These are phyloP conservation scores for Sciaenops ocellatus DNA, from an alignment of 2,797 vertebrate species.

Conservation along the genomic window DNA sequence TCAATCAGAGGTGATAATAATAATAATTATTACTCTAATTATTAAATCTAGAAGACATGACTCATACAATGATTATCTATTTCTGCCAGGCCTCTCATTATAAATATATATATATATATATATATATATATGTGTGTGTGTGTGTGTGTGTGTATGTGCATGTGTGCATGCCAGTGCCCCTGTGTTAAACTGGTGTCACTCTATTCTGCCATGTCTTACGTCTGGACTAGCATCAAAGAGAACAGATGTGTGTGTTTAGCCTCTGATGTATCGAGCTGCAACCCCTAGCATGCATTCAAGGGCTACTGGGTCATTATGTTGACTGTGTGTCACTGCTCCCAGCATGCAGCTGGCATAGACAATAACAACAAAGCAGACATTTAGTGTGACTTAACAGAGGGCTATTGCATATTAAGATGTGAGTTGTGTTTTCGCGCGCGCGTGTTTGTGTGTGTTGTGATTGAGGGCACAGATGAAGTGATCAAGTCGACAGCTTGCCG, in stretches of 20 bases:
- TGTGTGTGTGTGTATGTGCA: conserved; percentile 21
- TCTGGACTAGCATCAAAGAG: conserved; percentile 47
- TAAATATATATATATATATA: conserved; percentile 30
- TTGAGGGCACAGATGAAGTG: conserved; percentile 79
- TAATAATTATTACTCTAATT: conserved; percentile 74
- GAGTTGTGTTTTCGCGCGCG: conserved; percentile 34
- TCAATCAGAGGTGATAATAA: conserved; percentile 75
- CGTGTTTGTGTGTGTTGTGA: conserved; percentile 52
- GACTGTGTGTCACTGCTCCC: conserved; percentile 64
- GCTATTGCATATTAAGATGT: conserved; percentile 47
- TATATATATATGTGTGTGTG: conserved; percentile 32
- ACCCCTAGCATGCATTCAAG: conserved; percentile 55
- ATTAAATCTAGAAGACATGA: conserved; percentile 72
- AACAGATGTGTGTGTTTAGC: conserved; percentile 70
- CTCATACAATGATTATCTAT: conserved; percentile 60
- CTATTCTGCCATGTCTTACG: conserved; percentile 18
- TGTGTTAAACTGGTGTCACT: conserved; percentile 55
- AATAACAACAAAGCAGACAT: conserved; percentile 76
- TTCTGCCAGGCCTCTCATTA: conserved; percentile 27
- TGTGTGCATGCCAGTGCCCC: conserved; percentile 30
- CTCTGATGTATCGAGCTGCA: conserved; percentile 54
- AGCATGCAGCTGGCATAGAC: conserved; percentile 74
- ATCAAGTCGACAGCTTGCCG: conserved; percentile 82
- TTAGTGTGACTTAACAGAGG: conserved; percentile 70
- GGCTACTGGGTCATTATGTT: conserved; percentile 67